A percentile compares a stretch with the other conserved stretches of the same genome.
phyloP scores from a whole-genome alignment of 2,888 invertebrate genomes.

The Eretmocerus hayati region DNA sequence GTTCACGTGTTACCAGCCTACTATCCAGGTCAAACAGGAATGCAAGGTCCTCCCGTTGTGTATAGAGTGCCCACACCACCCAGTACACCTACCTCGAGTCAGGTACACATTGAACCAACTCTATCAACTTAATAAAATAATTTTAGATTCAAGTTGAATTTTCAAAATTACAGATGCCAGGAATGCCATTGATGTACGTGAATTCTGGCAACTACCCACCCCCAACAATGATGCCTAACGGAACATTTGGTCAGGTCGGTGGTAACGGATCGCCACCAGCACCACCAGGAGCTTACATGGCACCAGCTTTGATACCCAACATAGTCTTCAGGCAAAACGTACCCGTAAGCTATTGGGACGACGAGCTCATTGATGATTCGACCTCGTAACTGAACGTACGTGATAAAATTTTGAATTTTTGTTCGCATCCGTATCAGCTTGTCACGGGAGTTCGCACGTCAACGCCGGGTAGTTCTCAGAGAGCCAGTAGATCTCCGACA shows the following conservation, averaged over 20 bases:
- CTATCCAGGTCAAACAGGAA: constrained; percentile 38
- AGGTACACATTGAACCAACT: constrained; percentile 29
- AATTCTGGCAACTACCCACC: constrained; percentile 41
- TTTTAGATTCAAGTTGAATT: background rate
- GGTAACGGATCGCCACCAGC: constrained; percentile 37
- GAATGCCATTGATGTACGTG: constrained; percentile 42
- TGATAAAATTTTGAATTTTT: too few species aligned
- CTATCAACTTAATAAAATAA: background rate
- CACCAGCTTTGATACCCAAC: constrained; percentile 41
- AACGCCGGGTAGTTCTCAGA: constrained; percentile 41
- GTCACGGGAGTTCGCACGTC: constrained; percentile 39
- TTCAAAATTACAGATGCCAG: constrained; percentile 35
- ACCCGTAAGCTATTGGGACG: constrained; percentile 35
- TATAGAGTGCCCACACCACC: constrained; percentile 44
- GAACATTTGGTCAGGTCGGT: constrained; percentile 38
- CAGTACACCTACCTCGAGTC: constrained; percentile 41
- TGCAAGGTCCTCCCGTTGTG: constrained; percentile 41
- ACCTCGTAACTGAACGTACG: too few species aligned
- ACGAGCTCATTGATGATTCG: too few species aligned
- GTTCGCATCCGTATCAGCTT: constrained; percentile 27
- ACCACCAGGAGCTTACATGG: constrained; percentile 39
- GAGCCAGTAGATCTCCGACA: constrained; percentile 43
- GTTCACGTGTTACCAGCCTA: constrained; percentile 42
- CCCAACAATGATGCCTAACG: constrained; percentile 36
- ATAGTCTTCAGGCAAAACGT: constrained; percentile 43